Base-by-base conservation (phyloP, 1,140 invertebrate species). In the Cyphomyrmex costatus region DNA sequence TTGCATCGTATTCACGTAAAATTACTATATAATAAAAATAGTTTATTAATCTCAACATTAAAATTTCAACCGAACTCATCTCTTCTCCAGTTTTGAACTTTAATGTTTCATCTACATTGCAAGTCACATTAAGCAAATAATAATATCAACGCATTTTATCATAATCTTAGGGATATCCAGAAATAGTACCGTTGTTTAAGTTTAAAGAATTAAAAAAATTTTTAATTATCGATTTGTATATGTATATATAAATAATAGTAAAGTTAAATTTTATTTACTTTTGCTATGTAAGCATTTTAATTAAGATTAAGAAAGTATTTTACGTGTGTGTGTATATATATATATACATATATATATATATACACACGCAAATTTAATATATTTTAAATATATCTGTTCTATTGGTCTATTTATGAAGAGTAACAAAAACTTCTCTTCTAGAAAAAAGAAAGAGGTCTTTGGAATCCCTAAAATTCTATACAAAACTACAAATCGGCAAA, bases 111-210 rank as follows among this genome's bases (percentile, higher is more conserved):
- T 14, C 36, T 24, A 68, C 14, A 46, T 60, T 87, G 60, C 10
- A 14, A 58, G 8, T 46, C 33, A 27, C 36, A 66, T 46, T 49
- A 21, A 65, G n/a, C 68, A 27, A 19, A 30, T 56, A 46, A 30
- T 56, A 46, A 80, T 66, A 73, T 82, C 63, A 19, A 76, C 1
- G 1, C 74, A 51, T 68, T 21, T 80, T 51, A 65, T 79, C 21
- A 60, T 36, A 42, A 27, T 68, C 4, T 80, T 53, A 70, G 33
- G 49, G 51, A 80, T 70, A 3, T 14, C 27, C 51, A 56, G 70
- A 77, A 58, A 56, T 27, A 53, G 4, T 10, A 3, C n/a, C 30
- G 4, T 58, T 80, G 16, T 19, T 56, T 56, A 27, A 68, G 21
- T 19, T 56, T 42, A 27, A 56, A 14, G 19, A 19, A 68, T 53